Evolutionary conservation across 1,140 invertebrate species (phyloP), one percentile per base, ranked within the genome.

Genomic region (Nephotettix cincticeps): DNA sequence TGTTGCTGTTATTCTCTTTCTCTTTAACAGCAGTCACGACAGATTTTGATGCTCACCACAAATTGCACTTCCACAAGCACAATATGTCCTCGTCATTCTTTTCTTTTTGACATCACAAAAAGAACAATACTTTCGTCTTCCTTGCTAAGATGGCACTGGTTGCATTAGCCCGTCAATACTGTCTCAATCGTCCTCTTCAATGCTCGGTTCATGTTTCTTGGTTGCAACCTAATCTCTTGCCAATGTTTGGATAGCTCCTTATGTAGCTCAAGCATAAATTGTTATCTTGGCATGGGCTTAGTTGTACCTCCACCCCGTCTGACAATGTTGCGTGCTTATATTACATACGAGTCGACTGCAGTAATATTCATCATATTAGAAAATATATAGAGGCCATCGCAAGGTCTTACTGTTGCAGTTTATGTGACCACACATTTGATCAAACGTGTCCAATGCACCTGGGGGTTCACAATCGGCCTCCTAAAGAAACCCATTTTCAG

Each of bases 361-460:
- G 61, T 32, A 51, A 69, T 65, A 27, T 68, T 71, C 30, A 71
- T 40, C 36, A 71, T 71, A 40, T 68, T 71, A 71, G 40, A 71
- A 71, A 1, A 67, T 28, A 21, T 29, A 70, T 14, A 70, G 65
- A 36, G 65, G 65, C 65, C 65, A 40, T 67, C 30, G 30, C 69
- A 54, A 13, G 27, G 63, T 71, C 36, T 71, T 71, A 21, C 6
- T 32, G 64, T 47, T 65, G 28, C 28, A 64, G 40, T 71, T 71
- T 32, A 69, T 69, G 19, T 69, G 23, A 51, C 28, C 64, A 66
- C 70, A 70, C 72, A 76, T 78, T 73, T 80, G 74, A 73, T 82
- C 80, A 51, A 82, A 73, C 9, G 72, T 75, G 72, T 81, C 81
- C 0, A 82, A 79, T 54, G 75, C 79, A 21, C 77, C 76, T 75